Conservation (phyloP, 2,797 vertebrate genomes). For the Balearica regulorum region DNA sequence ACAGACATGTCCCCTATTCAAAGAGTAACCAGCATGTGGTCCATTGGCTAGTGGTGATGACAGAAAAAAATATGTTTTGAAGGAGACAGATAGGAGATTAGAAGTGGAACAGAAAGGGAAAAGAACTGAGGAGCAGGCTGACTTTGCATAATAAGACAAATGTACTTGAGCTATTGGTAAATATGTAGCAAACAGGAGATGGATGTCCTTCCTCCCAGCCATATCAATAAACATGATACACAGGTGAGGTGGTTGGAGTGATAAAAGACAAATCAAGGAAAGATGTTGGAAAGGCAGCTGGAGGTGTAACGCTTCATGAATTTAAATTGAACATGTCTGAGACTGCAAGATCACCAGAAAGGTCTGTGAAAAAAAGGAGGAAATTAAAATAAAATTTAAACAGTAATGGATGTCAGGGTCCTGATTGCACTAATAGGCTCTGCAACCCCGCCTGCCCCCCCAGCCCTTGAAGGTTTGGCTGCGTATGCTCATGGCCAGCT, state of each 20-base stretch:
- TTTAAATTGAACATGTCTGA: background rate
- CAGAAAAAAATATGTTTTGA: background rate
- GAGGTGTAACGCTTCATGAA: background rate
- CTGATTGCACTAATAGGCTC: background rate
- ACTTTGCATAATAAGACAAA: background rate
- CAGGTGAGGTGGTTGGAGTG: background rate
- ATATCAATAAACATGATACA: background rate
- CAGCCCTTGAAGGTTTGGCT: background rate
- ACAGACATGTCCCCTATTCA: background rate
- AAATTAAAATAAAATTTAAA: background rate
- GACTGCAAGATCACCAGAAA: background rate
- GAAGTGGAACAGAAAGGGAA: background rate
- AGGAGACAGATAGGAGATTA: background rate
- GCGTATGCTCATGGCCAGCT: background rate
- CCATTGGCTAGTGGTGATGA: background rate
- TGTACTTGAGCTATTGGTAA: background rate
- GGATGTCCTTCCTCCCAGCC: background rate
- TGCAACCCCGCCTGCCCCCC: rapidly evolving
- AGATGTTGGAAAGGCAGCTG: background rate
- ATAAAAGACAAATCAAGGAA: background rate
- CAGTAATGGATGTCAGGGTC: background rate
- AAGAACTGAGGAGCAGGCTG: background rate
- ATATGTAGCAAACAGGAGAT: background rate
- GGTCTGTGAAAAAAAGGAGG: background rate
- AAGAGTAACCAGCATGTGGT: background rate